Evolutionary conservation across 2,113 vertebrate species (phyloP).

Genomic region (Eudorcas thomsonii): DNA sequence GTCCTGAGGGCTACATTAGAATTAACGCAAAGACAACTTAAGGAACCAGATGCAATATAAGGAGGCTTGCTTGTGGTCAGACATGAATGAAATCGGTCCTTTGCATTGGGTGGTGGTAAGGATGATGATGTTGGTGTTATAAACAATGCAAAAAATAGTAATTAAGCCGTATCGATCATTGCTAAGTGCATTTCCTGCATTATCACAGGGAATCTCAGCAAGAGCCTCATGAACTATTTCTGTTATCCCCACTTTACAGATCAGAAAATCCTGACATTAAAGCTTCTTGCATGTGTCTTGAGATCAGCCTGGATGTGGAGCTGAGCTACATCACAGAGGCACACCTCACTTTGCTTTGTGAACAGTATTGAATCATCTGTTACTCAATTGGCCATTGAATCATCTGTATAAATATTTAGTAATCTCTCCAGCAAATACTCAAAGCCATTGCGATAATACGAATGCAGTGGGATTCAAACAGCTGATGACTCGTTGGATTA

Average conservation of each 20-base stretch:
- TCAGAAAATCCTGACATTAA: neutral
- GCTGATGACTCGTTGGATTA: neutral
- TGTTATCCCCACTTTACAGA: neutral
- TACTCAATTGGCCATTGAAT: neutral
- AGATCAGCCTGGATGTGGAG: neutral
- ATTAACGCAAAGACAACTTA: neutral
- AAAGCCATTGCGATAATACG: neutral
- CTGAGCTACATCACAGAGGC: rapidly evolving
- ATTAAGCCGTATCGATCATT: neutral
- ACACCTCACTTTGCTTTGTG: neutral
- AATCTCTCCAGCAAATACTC: neutral
- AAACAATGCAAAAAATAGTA: neutral
- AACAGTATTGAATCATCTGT: neutral
- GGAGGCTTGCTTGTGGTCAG: neutral
- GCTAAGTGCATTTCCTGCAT: neutral
- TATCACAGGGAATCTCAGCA: neutral
- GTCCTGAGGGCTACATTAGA: neutral
- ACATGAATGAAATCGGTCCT: neutral
- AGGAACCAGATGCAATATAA: neutral
- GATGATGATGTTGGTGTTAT: neutral
- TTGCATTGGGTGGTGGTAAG: neutral
- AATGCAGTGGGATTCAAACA: neutral
- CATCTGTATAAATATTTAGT: neutral
- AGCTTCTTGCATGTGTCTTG: neutral
- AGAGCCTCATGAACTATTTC: neutral